Evolutionary conservation across 2,113 vertebrate species (phyloP).

Genomic region (Recurvirostra avosetta): DNA sequence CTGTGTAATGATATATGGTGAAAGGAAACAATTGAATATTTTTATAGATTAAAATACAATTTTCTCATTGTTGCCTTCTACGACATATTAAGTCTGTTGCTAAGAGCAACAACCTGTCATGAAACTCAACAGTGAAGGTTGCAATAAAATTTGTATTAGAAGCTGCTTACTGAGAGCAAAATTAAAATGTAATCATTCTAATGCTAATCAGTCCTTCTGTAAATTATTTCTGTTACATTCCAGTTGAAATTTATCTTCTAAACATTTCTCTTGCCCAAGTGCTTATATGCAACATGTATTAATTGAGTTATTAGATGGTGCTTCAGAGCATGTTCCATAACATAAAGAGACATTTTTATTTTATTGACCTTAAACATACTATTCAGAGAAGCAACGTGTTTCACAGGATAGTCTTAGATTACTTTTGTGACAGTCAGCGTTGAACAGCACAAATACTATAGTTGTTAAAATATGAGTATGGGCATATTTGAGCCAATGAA

Average conservation of each 20-base stretch:
- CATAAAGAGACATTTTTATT: background rate
- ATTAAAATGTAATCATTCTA: conserved; percentile 37
- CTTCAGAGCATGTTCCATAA: background rate
- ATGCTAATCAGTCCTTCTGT: background rate
- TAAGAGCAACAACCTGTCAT: conserved; percentile 63
- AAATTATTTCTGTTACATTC: conserved; percentile 23
- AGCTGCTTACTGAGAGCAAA: background rate
- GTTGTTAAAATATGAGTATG: background rate
- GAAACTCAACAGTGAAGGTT: conserved; percentile 4
- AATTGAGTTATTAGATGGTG: background rate
- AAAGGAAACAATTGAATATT: conserved; percentile 25
- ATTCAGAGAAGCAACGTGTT: background rate
- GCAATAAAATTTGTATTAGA: conserved; percentile 51
- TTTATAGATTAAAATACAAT: conserved; percentile 33
- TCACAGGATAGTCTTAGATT: background rate
- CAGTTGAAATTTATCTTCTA: conserved; percentile 7
- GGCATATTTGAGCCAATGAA: background rate
- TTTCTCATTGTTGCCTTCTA: conserved; percentile 33
- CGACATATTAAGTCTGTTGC: conserved; percentile 52
- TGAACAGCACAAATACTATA: background rate
- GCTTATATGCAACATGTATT: background rate
- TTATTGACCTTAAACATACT: background rate
- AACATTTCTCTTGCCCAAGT: conserved; percentile 1
- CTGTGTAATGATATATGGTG: background rate
- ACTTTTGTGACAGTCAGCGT: background rate